Base-by-base conservation (phyloP, 2,888 invertebrate genomes). In the Sylvicola fuscatus region DNA sequence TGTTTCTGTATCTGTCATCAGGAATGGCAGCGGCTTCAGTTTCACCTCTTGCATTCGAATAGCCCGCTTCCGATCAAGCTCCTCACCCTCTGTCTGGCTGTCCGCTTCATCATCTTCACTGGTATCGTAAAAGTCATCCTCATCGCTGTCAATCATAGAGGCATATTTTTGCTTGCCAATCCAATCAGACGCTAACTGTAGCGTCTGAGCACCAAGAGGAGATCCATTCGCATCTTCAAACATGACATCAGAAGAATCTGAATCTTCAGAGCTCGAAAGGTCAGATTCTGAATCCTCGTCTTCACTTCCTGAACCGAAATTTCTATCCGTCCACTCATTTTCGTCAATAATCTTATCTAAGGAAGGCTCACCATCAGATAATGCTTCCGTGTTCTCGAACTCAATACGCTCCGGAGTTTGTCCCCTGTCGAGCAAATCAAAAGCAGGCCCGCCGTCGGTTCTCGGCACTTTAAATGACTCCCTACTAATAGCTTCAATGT, bases 271-370 rank as follows among this genome's bases (percentile, higher is more conserved):
- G 43, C 70, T 69, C 2, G 57, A 56, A 35, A 56, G 54, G 10
- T 56, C 55, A 1, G 45, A 42, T 44, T 58, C 56, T 3, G 70
- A 67, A 48, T 80, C 80, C 3, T 80, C 78, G 53, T 76, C 76
- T 21, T 74, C 74, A 16, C 78, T 71, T 32, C 77, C 72, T 2
- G 82, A 81, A 30, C 84, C 73, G 55, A 87, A 87, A 62, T 93
- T 93, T 44, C 86, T 70, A 46, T 89, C 87, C 0, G 89, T 90
- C 83, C 92, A 90, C 54, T 92, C 90, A 51, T 92, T 90, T 54
- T 93, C 92, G 51, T 89, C 89, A 58, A 89, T 84, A 57, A 84
- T 83, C 56, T 72, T 72, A 27, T 56, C 58, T 15, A 68, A 63
- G 3, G 67, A 64, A 45, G 73, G 70, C 44, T 70, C 70, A 31